Evolutionary conservation across 92 coral and sea anemone genomes (phyloP), one percentile per base, ranked within the genome.

Genomic region (Porites rus): DNA sequence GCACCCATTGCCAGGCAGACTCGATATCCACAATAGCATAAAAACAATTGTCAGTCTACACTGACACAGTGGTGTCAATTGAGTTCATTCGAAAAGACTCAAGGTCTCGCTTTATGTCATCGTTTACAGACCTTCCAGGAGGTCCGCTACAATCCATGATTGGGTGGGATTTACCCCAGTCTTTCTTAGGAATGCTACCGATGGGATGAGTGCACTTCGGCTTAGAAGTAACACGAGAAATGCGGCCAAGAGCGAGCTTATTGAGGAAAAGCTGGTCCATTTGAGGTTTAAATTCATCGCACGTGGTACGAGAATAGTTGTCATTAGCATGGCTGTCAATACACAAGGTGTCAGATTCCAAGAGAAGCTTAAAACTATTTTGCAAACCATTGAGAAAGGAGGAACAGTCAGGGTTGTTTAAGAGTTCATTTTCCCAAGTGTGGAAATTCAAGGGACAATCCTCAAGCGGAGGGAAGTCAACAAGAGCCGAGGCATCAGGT

Each of bases 1-100:
- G 77, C 52, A 77, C 81, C 81, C 80, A 75, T 19, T 66, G 65
- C 80, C 80, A 75, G 67, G 80, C 80, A 69, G 84, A 65, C 65
- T 79, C 84, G 3, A 65, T 79, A 64, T 79, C 62, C 1, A 79
- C 84, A 38, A 79, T 56, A n/a, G 75, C 84, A 7, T 79, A 79
- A 22, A 22, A 22, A 22, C 24, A 22, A 1, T 22, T 22, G 24
- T 22, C 24, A 22, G 24, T 22, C 24, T 0, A 22, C 1, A 50
- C 1, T 17, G 84, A 79, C 74, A 64, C 84, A 16, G 63, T 43
- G 31, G 73, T 79, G 73, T 78, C 83, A 18, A 78, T 20, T 2
- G 83, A 63, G 50, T 78, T 78, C 83, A 78, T 78, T 10, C 58
- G 24, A 21, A 78, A 78, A 4, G 83, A 64, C 19, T 78, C 71